Percentiles rank a stretch among this genome's conserved stretches.
Conservation (phyloP, 2,797 vertebrate genomes). For the Gambelia wislizenii region DNA sequence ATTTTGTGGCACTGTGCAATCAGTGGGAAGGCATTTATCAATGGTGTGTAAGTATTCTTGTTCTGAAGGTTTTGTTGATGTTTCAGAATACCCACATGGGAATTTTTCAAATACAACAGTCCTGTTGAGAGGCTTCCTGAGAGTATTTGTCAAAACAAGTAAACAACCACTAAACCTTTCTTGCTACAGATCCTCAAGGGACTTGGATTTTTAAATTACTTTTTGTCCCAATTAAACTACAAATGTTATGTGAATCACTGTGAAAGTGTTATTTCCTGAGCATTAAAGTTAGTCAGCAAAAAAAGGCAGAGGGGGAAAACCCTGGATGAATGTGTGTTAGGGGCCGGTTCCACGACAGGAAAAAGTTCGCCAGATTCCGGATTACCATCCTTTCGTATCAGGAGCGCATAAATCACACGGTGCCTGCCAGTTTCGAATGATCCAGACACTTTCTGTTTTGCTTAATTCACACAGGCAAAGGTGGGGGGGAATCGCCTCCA, state of each 20-base stretch:
- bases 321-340: constrained; percentile 74
- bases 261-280: constrained; percentile 36
- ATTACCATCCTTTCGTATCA: too few species aligned
- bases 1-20: background rate
- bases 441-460: too few species aligned
- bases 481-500: too few species aligned
- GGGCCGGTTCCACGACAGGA: too few species aligned
- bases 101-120: background rate
- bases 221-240: background rate
- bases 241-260: background rate
- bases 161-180: background rate
- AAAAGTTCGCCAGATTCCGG: too few species aligned
- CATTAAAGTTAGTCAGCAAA: constrained; percentile 75
- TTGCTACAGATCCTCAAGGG: background rate
- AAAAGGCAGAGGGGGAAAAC: background rate
- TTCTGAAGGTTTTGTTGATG: background rate
- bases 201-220: background rate
- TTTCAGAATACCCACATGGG: background rate
- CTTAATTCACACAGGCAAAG: too few species aligned
- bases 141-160: background rate
- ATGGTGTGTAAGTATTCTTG: constrained; percentile 1
- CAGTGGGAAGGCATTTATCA: background rate
- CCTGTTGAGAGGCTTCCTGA: constrained; percentile 24
- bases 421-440: too few species aligned
- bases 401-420: too few species aligned